These are phyloP conservation scores for Ornithorhynchus anatinus DNA, from an alignment of 2,113 vertebrate species.

Conservation along the genomic window DNA sequence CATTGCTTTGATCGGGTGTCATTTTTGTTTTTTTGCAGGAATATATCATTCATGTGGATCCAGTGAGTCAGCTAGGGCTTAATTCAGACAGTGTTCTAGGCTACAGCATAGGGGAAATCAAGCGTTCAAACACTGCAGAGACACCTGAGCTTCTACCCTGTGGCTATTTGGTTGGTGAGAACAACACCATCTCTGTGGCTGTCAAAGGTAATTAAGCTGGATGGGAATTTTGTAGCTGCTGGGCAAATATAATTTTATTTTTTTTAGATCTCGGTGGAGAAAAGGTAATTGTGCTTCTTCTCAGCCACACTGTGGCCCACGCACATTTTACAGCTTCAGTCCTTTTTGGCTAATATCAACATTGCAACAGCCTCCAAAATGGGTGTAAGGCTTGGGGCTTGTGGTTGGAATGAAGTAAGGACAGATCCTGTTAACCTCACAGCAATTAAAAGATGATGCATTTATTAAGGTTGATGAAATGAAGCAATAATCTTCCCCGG, in stretches of 20 bases:
- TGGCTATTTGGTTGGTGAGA: constrained; percentile 96
- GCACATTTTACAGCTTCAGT: background rate
- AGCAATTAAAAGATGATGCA: background rate
- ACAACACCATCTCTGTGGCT: constrained; percentile 89
- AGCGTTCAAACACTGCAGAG: constrained; percentile 72
- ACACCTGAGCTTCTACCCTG: constrained; percentile 94
- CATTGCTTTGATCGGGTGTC: background rate
- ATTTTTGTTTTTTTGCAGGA: constrained; percentile 69
- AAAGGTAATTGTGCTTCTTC: background rate
- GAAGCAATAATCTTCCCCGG: no score
- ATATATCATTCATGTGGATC: constrained; percentile 94
- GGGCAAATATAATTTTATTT: background rate
- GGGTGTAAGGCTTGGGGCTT: constrained; percentile 5
- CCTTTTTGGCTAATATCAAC: no score
- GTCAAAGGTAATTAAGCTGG: constrained; percentile 80
- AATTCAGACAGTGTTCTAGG: constrained; percentile 91
- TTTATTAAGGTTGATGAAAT: constrained; percentile 8
- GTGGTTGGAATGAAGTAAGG: constrained; percentile 19
- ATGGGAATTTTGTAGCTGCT: background rate
- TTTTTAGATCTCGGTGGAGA: background rate
- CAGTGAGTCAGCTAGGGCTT: constrained; percentile 88
- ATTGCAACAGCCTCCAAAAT: background rate
- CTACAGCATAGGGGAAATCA: constrained; percentile 93
- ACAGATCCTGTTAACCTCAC: constrained; percentile 7
- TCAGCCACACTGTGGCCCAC: background rate